Percentiles rank a stretch among this genome's conserved stretches.
These are phyloP conservation scores for Cerastis leucographa DNA, from an alignment of 2,888 invertebrate genomes.

Conservation along the genomic window DNA sequence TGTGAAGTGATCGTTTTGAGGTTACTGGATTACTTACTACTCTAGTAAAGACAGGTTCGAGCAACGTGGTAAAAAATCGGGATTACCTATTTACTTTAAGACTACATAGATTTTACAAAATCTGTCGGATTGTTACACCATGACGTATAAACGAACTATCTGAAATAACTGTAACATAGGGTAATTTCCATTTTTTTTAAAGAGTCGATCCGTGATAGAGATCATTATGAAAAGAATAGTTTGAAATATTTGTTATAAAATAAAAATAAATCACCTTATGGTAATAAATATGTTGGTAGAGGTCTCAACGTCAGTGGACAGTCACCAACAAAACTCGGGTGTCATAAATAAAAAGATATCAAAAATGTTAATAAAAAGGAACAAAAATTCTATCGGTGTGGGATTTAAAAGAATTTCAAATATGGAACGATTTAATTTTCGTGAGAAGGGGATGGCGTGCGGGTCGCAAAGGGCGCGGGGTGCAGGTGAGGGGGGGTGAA, in stretches of 20 bases:
- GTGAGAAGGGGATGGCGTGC: conserved; percentile 73
- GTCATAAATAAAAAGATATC: conserved; percentile 58
- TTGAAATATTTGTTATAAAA: conserved; percentile 10
- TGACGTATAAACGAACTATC: background rate
- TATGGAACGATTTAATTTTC: conserved; percentile 84
- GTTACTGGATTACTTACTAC: conserved; percentile 10
- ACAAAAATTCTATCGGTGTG: conserved; percentile 73
- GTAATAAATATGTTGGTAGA: conserved; percentile 35
- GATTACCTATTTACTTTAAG: background rate
- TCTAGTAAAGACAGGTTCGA: background rate
- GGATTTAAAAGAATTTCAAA: conserved; percentile 79
- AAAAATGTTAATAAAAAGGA: conserved; percentile 69
- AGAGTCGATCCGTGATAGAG: no score
- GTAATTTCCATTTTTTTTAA: background rate
- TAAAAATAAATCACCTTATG: background rate
- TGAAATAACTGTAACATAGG: background rate
- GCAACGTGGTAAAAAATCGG: background rate
- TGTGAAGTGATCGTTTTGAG: conserved; percentile 25
- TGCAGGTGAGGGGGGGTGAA: conserved; percentile 50
- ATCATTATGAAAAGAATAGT: background rate
- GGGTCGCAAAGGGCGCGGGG: conserved; percentile 60
- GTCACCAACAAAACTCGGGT: conserved; percentile 66
- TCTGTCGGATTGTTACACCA: background rate
- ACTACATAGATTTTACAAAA: background rate
- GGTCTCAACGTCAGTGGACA: conserved; percentile 48